These are phyloP conservation scores for Imbricaverruca yamaguchii DNA, from an alignment of 2,888 invertebrate species.

Conservation along the genomic window DNA sequence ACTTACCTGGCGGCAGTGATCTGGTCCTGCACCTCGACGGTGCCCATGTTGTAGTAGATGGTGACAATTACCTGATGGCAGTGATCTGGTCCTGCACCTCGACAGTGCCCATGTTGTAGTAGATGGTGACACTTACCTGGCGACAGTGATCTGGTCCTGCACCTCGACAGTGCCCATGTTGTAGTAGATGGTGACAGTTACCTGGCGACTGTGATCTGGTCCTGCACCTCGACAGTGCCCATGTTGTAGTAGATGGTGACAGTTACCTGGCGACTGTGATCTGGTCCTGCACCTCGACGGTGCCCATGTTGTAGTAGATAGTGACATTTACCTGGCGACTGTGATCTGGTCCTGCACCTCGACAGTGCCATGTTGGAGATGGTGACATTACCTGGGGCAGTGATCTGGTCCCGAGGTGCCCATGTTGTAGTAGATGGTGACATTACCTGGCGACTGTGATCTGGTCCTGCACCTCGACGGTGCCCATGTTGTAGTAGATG, in stretches of 20 bases:
- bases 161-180: constrained; percentile 83
- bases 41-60: constrained; percentile 74
- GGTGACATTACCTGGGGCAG: too few species aligned
- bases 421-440: too few species aligned
- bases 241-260: constrained; percentile 67
- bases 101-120: constrained; percentile 73
- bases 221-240: constrained; percentile 82
- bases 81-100: constrained; percentile 87
- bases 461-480: too few species aligned
- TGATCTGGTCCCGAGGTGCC: too few species aligned
- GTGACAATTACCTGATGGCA: constrained; percentile 63
- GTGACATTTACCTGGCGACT: constrained; percentile 63
- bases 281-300: constrained; percentile 85
- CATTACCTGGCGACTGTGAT: too few species aligned
- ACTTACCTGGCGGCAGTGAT: constrained; percentile 67
- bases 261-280: constrained; percentile 67
- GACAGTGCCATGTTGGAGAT: constrained; percentile 72
- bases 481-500: too few species aligned
- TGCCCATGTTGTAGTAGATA: constrained; percentile 74
- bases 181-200: constrained; percentile 62
- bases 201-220: constrained; percentile 80
- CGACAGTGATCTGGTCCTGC: constrained; percentile 79
- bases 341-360: constrained; percentile 87
- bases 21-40: constrained; percentile 85
- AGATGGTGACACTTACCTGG: constrained; percentile 62